A percentile compares a stretch with the other conserved stretches of the same genome.
Conservation (phyloP, 2,113 vertebrate genomes). For the Trogon surrucura region DNA sequence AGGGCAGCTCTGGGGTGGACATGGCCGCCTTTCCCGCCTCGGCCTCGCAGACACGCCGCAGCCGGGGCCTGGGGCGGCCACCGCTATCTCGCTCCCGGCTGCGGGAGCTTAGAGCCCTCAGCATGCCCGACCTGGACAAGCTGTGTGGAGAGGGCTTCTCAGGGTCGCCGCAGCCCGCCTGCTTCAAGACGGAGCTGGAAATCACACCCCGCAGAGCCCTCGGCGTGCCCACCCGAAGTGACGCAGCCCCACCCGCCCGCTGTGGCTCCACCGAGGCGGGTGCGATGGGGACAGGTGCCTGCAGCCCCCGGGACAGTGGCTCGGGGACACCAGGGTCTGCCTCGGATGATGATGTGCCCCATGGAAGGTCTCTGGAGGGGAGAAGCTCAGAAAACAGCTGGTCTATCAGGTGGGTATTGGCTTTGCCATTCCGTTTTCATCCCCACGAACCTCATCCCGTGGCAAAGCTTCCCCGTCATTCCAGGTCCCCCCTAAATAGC, state of each 20-base stretch:
- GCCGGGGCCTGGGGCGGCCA: conserved; percentile 68
- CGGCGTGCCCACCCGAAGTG: not conserved
- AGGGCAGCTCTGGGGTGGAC: accelerated
- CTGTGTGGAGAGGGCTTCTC: conserved; percentile 81
- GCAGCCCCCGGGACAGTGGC: conserved; percentile 20
- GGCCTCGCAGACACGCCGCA: conserved; percentile 55
- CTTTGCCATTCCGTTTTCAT: not conserved
- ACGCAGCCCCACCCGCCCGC: accelerated
- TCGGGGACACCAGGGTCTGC: not conserved
- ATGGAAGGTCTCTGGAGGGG: not conserved
- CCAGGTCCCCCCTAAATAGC: accelerated
- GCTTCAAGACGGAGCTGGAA: conserved; percentile 80
- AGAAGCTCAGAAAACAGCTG: conserved; percentile 70
- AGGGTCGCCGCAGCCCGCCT: not conserved
- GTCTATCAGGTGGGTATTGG: conserved; percentile 85
- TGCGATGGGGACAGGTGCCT: accelerated
- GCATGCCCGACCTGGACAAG: conserved; percentile 94
- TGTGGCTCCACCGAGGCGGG: accelerated
- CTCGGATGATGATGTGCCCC: conserved; percentile 12
- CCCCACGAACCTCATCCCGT: not conserved
- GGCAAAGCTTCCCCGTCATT: not conserved
- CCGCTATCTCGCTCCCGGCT: conserved; percentile 79
- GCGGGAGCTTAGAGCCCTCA: conserved; percentile 88
- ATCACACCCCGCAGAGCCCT: conserved; percentile 45
- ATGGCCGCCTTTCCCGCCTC: not conserved